Evolutionary conservation across 2,797 vertebrate species (phyloP).

Genomic region (Perodicticus potto): DNA sequence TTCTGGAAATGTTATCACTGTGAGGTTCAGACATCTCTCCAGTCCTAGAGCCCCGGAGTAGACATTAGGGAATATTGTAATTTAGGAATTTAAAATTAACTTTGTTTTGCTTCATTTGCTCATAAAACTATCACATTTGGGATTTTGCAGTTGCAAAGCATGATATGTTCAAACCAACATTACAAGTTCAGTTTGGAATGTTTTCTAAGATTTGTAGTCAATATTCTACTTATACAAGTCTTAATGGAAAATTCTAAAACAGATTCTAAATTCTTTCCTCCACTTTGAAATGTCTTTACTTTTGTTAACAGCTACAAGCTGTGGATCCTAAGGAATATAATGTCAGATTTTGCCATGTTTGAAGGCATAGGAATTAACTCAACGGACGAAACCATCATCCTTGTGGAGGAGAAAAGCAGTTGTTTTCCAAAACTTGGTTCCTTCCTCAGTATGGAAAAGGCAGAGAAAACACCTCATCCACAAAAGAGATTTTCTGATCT

Average conservation of each 20-base stretch:
- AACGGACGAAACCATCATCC: accelerated
- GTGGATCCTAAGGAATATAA: background rate
- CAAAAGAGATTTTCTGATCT: background rate
- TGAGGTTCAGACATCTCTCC: accelerated
- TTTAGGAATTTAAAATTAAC: background rate
- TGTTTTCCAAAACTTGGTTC: background rate
- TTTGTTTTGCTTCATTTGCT: background rate
- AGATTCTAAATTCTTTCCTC: background rate
- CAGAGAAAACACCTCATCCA: background rate
- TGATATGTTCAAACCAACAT: background rate
- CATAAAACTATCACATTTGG: background rate
- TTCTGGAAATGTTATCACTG: accelerated
- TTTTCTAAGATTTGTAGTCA: background rate
- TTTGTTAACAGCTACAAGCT: background rate
- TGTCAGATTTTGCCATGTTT: background rate
- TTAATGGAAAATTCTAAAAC: background rate
- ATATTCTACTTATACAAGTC: background rate
- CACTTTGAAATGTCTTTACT: background rate
- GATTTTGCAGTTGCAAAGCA: background rate
- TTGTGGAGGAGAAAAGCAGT: background rate
- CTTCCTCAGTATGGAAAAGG: background rate
- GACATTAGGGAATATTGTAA: background rate
- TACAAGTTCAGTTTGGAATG: background rate
- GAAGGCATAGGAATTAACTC: background rate
- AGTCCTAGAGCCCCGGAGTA: accelerated